Conservation (phyloP, 2,888 invertebrate species). For the Steinernema carpocapsae region DNA sequence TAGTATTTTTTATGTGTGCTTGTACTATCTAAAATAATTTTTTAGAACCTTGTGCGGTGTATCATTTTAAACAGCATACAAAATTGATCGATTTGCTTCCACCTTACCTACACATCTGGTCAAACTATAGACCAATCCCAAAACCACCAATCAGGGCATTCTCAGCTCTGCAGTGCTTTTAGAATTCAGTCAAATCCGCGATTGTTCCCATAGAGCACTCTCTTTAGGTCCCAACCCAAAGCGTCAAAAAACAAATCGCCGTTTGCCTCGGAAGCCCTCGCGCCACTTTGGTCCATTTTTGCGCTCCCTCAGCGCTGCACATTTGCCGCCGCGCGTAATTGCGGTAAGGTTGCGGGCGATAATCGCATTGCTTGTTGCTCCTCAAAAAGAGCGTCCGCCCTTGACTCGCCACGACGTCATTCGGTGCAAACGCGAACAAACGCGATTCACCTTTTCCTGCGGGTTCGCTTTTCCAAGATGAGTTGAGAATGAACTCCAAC, state of each 20-base stretch:
- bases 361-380: conserved; percentile 17
- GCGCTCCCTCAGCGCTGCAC: conserved; percentile 2
- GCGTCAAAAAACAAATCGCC: conserved; percentile 10
- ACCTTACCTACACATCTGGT: too few species aligned
- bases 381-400: conserved; percentile 25
- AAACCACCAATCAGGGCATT: too few species aligned
- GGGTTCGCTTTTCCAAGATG: background rate
- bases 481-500: background rate
- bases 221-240: background rate
- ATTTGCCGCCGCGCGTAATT: conserved; percentile 8
- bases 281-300: background rate
- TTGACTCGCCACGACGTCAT: background rate
- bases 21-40: too few species aligned
- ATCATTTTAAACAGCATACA: too few species aligned
- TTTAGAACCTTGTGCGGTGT: too few species aligned
- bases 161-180: background rate
- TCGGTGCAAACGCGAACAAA: background rate
- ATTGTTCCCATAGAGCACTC: background rate
- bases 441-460: background rate
- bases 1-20: too few species aligned
- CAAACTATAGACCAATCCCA: too few species aligned
- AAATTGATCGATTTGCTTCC: too few species aligned
- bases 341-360: conserved; percentile 23
- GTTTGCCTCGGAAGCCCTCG: background rate
- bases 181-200: background rate